Evolutionary conservation across 1,140 invertebrate genomes (phyloP), one percentile per base, ranked within the genome.

Genomic region (Drosophila sturtevanti): DNA sequence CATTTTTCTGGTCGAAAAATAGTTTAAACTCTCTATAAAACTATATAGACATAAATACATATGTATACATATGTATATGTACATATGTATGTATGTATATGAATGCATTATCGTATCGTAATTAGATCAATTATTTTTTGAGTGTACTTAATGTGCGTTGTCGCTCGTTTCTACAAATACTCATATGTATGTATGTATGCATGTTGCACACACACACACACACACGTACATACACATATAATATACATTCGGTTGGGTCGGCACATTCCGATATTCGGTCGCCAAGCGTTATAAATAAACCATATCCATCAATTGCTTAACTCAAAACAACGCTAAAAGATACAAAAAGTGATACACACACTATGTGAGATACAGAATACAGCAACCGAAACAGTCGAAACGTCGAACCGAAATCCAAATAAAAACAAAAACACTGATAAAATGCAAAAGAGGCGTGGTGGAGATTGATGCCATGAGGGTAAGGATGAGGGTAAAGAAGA

Each of bases 231-330:
- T 6, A 41, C 14, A 41, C 2, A n/a, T 11, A 48, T 21, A 48
- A 10, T 21, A 48, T 21, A 73, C 70, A 56, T 48, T 67, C 16
- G 60, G 12, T 48, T 63, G 27, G 37, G 21, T 68, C 41, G 41
- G 72, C 75, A 70, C 84, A 72, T 80, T 68, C 72, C 80, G 77
- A 72, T 77, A 71, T 66, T 72, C 68, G 68, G 84, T 89, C 84
- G 85, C 85, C 79, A 89, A 89, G 84, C 84, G 84, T 89, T 89
- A 89, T 89, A 89, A 89, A 89, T 89, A 89, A 89, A 89, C 84
- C 84, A 89, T 89, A 89, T 89, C 84, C 84, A 89, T 89, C 84
- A 89, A 89, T 89, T 89, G 84, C 84, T 89, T 89, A 89, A 89
- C 84, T 84, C 85, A 89, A 89, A 89, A 89, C 82, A 82, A 79